phyloP scores from a whole-genome alignment of 2,113 vertebrate genomes.

The Odocoileus hemionus region DNA sequence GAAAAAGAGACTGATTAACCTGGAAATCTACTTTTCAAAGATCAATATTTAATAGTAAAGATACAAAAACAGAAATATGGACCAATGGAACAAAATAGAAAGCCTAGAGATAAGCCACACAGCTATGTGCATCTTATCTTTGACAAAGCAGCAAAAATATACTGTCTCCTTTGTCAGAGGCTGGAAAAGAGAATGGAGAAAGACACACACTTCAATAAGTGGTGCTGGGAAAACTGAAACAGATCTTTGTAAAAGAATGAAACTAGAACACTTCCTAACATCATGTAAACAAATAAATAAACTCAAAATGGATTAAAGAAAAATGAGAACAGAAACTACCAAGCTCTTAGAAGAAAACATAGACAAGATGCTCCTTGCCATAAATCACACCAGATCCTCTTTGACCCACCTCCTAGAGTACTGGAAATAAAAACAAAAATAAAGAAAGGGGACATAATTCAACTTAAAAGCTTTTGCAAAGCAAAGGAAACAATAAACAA shows the following conservation, averaged over 20 bases:
- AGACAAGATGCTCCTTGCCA: background rate
- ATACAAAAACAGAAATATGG: background rate
- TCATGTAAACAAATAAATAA: background rate
- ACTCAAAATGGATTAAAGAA: background rate
- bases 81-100: background rate
- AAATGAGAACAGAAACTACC: background rate
- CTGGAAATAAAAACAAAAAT: background rate
- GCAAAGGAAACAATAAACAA: background rate
- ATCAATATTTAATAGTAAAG: background rate
- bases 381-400: background rate
- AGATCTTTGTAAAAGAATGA: background rate
- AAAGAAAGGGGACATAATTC: background rate
- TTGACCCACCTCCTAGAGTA: background rate
- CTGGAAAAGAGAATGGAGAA: background rate
- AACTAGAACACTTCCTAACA: background rate
- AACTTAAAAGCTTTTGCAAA: background rate
- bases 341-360: background rate
- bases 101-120: background rate
- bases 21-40: background rate
- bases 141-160: background rate
- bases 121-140: background rate
- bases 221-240: background rate
- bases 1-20: background rate
- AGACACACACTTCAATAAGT: background rate
- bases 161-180: background rate